Evolutionary conservation across 2,113 vertebrate species (phyloP), one percentile per base, ranked within the genome.

Genomic region (Pluvialis apricaria): DNA sequence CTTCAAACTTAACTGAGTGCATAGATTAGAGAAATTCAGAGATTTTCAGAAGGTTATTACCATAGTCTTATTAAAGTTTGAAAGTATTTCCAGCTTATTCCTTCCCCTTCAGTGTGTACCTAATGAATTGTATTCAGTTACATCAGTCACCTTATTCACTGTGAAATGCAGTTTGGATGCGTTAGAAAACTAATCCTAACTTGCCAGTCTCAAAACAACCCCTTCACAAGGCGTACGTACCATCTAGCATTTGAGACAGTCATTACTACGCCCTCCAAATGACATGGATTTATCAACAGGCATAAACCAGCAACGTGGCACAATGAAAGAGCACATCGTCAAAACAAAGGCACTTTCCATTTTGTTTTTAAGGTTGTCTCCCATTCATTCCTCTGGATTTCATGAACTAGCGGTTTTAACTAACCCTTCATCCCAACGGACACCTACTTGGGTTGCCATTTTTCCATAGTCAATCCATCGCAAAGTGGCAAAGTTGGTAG

Each of bases 401-500:
- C 65, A 9, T 1, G 54, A 44, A 26, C 49, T 51, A 51, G 12
- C 28, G 80, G 44, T 2, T 57, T 55, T 15, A 34, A 42, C 10
- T 1, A 38, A 31, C 26, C 18, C 60, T 11, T 6, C 58, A 8
- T 1, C 13, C 88, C n/a, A 15, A 31, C 9, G 22, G 4, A 20
- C n/a, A 13, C 98, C 96, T 92, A 99, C 99, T 97, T 99, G 99
- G 0, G 99, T 99, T 31, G 99, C 99, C 98, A 99, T 99, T 93
- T 99, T 99, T 38, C 99, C 99, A 0, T 99, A 99, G 90, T 99
- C 99, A 1, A 99, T 98, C 99, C 99, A 99, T 51, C 99, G 98
- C 84, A 99, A 96, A 0, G 99, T 99, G 87, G 99, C 99, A 6
- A 99, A 99, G 96, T 99, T 99, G 83, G 99, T 99, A 19, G 99